These are phyloP conservation scores for Capricornis sumatraensis DNA, from an alignment of 2,113 vertebrate genomes.

Conservation along the genomic window DNA sequence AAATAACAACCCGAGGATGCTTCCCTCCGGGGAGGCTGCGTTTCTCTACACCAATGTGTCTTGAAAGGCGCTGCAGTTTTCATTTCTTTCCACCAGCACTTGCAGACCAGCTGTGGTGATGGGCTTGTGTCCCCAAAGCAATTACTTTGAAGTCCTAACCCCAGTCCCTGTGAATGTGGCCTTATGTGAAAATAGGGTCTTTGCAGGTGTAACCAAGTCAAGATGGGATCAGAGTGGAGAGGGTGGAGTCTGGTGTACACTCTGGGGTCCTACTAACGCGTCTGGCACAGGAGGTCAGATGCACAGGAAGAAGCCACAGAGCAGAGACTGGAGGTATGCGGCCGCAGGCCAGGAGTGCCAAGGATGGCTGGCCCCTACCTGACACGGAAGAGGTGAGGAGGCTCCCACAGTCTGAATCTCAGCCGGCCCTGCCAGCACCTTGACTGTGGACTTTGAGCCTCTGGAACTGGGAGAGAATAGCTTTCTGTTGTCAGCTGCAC, in stretches of 20 bases:
- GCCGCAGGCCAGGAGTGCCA: fast-evolving
- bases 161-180: fast-evolving
- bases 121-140: not conserved
- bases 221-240: fast-evolving
- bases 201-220: not conserved
- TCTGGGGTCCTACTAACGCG: fast-evolving
- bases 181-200: not conserved
- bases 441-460: not conserved
- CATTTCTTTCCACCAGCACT: too few relatives aligned
- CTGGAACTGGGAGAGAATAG: fast-evolving
- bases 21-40: fast-evolving
- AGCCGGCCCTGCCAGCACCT: fast-evolving
- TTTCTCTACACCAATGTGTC: fast-evolving
- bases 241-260: not conserved
- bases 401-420: not conserved
- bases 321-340: not conserved
- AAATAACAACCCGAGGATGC: fast-evolving
- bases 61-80: fast-evolving
- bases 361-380: fast-evolving
- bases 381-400: not conserved
- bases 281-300: not conserved
- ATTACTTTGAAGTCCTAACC: not conserved
- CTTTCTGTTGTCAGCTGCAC: fast-evolving
- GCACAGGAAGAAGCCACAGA: fast-evolving
- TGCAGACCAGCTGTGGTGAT: fast-evolving